A percentile compares a stretch with the other conserved stretches of the same genome.
These are phyloP conservation scores for Zaprionus obscuricornis DNA, from an alignment of 2,888 invertebrate species.

Conservation along the genomic window DNA sequence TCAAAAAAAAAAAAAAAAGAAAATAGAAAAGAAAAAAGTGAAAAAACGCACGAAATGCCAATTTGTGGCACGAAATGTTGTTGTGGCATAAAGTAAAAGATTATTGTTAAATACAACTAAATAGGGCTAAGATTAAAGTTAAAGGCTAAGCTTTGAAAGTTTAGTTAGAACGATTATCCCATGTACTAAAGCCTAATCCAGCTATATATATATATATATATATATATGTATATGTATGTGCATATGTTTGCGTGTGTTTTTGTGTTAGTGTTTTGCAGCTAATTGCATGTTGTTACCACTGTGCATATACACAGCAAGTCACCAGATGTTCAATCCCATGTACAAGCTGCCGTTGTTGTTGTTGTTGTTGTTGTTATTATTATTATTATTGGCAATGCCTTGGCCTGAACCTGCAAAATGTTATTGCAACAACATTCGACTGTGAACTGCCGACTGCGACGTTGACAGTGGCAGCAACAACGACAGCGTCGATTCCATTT, in stretches of 20 bases:
- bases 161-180: slow-evolving; percentile 2
- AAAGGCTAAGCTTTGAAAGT: no score
- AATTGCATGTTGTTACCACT: slow-evolving; percentile 38
- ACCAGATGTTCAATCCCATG: slow-evolving; percentile 65
- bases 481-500: not conserved
- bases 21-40: not conserved
- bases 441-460: not conserved
- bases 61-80: slow-evolving; percentile 22
- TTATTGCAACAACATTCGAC: no score
- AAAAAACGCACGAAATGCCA: slow-evolving; percentile 25
- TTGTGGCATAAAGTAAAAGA: no score
- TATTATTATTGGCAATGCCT: slow-evolving; percentile 15
- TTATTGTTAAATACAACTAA: no score
- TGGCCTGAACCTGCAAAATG: not conserved
- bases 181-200: not conserved
- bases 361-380: slow-evolving; percentile 28
- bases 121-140: not conserved
- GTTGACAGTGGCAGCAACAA: not conserved
- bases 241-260: not conserved
- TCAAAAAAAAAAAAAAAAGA: not conserved
- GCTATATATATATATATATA: not conserved
- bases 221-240: not conserved
- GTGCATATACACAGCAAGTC: slow-evolving; percentile 64
- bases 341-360: slow-evolving; percentile 32
- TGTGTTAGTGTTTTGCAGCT: slow-evolving; percentile 8